Evolutionary conservation across 37 sponge, comb jelly and placozoan species (phyloP).

Genomic region (Chondrosia reniformis): DNA sequence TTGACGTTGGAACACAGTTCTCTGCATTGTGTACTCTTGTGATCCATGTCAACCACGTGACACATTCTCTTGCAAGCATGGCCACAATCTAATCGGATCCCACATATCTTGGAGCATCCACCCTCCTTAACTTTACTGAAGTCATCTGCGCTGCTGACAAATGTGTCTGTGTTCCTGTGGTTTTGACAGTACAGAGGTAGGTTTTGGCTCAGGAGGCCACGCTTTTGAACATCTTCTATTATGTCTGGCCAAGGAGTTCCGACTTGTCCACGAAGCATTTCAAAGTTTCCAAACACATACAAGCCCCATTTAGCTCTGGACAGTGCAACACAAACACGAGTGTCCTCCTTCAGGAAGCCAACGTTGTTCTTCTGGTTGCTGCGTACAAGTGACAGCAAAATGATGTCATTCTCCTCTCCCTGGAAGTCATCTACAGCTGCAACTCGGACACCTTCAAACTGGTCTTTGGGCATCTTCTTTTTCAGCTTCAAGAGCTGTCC

Average conservation of each 20-base stretch:
- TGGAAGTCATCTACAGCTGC: conserved; percentile 88
- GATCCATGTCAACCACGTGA: conserved; percentile 54
- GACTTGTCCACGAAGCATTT: conserved; percentile 38
- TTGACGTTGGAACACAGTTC: conserved; percentile 21
- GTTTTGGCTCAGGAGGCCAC: conserved; percentile 25
- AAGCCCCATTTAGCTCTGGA: conserved; percentile 71
- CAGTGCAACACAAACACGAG: conserved; percentile 71
- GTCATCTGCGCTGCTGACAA: conserved; percentile 32
- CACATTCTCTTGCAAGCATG: conserved; percentile 60
- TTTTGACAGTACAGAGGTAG: conserved; percentile 69
- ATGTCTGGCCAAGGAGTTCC: conserved; percentile 67
- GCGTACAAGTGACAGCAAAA: conserved; percentile 83
- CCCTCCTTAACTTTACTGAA: conserved; percentile 64
- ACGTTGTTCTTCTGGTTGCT: conserved; percentile 52
- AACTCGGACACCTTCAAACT: conserved; percentile 62
- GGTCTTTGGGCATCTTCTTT: conserved; percentile 24
- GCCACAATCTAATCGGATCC: conserved; percentile 61
- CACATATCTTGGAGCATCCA: conserved; percentile 61
- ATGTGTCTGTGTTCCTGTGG: conserved; percentile 51
- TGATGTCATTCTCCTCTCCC: conserved; percentile 96
- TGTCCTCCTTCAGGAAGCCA: conserved; percentile 66
- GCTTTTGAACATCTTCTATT: conserved; percentile 37
- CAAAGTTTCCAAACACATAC: conserved; percentile 68
- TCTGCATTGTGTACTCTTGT: conserved; percentile 46
- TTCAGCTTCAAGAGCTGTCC: conserved; percentile 75